These are phyloP conservation scores for Steinernema khuongi DNA, from an alignment of 1,140 invertebrate genomes.

Conservation along the genomic window DNA sequence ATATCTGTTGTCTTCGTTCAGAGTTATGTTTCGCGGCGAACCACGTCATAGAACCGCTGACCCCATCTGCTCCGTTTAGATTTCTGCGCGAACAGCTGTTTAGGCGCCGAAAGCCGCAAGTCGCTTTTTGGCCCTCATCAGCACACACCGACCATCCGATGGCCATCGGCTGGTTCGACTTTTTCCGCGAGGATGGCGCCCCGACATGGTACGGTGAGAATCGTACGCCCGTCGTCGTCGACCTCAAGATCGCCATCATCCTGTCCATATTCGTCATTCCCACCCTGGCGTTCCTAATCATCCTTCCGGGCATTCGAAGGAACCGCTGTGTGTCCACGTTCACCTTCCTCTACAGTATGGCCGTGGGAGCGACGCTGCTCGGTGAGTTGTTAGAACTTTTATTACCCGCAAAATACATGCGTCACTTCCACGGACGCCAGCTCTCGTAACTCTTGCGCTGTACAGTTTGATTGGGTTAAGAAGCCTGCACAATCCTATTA, in stretches of 20 bases:
- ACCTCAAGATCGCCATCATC: constrained; percentile 37
- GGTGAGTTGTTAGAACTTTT: constrained; percentile 27
- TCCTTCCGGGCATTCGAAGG: constrained; percentile 48
- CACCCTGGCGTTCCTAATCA: constrained; percentile 47
- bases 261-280: constrained; percentile 41
- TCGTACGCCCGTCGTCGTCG: constrained; percentile 46
- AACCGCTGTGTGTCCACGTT: constrained; percentile 36
- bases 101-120: not conserved
- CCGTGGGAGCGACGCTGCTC: constrained; percentile 38
- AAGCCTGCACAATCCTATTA: no score
- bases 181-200: constrained; percentile 52
- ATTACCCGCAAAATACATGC: no score
- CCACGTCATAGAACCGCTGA: no score
- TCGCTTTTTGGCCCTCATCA: constrained; percentile 8
- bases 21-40: no score
- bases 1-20: no score
- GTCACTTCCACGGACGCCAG: no score
- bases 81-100: not conserved
- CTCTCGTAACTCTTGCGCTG: not conserved
- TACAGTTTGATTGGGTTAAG: no score
- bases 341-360: constrained; percentile 48
- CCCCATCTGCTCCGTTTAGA: no score
- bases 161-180: constrained; percentile 47
- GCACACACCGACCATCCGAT: not conserved
- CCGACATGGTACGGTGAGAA: constrained; percentile 54